Conservation (phyloP, 2,797 vertebrate genomes). For the Aulostomus chinensis region DNA sequence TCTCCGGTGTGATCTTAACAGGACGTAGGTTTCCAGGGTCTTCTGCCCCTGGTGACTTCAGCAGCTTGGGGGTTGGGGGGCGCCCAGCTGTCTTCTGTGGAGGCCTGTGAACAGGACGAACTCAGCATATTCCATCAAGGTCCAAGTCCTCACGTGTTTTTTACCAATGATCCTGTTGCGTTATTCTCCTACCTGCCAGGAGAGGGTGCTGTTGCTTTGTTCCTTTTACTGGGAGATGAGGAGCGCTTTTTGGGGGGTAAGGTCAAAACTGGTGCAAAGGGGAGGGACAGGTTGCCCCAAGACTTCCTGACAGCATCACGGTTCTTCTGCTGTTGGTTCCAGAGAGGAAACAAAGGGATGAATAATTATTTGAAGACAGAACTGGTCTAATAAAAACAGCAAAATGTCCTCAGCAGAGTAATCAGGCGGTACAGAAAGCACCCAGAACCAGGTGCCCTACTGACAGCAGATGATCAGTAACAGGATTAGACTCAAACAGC, state of each 20-base stretch:
- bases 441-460: constrained; percentile 1
- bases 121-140: neutral
- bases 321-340: constrained; percentile 83
- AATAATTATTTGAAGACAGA: neutral
- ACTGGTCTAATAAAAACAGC: neutral
- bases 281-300: constrained; percentile 83
- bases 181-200: constrained; percentile 84
- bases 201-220: constrained; percentile 81
- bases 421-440: constrained; percentile 8
- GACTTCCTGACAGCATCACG: constrained; percentile 79
- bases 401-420: neutral
- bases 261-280: constrained; percentile 65
- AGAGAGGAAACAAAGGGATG: neutral
- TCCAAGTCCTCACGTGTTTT: too few species aligned
- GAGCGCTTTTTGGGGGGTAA: constrained; percentile 74
- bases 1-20: constrained; percentile 73
- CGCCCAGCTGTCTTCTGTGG: constrained; percentile 59
- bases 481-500: constrained; percentile 47
- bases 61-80: constrained; percentile 77
- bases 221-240: constrained; percentile 81
- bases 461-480: constrained; percentile 42
- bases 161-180: too few species aligned
- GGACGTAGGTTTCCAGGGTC: constrained; percentile 91
- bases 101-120: constrained; percentile 49
- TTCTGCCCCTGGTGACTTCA: constrained; percentile 78